Evolutionary conservation across 2,113 vertebrate genomes (phyloP).

Genomic region (Clinocottus analis): DNA sequence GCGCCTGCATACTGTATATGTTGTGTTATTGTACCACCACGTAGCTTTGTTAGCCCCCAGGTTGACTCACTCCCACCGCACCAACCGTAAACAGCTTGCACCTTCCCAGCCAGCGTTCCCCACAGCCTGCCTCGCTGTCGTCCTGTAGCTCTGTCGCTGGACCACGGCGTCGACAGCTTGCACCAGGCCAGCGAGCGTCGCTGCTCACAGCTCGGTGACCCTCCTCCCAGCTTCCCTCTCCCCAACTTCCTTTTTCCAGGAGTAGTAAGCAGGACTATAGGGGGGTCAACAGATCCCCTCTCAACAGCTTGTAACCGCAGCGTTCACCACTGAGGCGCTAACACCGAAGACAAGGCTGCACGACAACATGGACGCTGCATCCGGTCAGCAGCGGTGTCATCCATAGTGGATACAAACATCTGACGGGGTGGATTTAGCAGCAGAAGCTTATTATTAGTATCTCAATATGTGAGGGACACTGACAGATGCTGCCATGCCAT

Average conservation of each 20-base stretch:
- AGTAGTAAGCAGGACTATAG: slow-evolving; percentile 60
- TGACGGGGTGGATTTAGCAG: slow-evolving; percentile 51
- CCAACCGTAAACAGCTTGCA: slow-evolving; percentile 60
- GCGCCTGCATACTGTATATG: slow-evolving; percentile 16
- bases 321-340: slow-evolving; percentile 73
- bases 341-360: slow-evolving; percentile 66
- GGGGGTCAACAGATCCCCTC: slow-evolving; percentile 64
- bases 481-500: slow-evolving; percentile 53
- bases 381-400: slow-evolving; percentile 46
- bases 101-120: slow-evolving; percentile 45
- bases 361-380: slow-evolving; percentile 55
- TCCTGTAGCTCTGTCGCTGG: slow-evolving; percentile 41
- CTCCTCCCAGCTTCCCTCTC: slow-evolving; percentile 19
- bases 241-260: slow-evolving; percentile 45
- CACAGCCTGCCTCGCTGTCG: slow-evolving; percentile 44
- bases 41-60: slow-evolving; percentile 39
- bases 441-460: no score
- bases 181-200: slow-evolving; percentile 48
- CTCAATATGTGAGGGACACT: slow-evolving; percentile 51
- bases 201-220: slow-evolving; percentile 65
- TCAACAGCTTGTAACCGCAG: slow-evolving; percentile 72
- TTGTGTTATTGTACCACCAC: slow-evolving; percentile 10
- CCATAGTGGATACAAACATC: slow-evolving; percentile 29
- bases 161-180: slow-evolving; percentile 63
- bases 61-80: slow-evolving; percentile 10